A percentile compares a stretch with the other conserved stretches of the same genome.
Conservation (phyloP, 2,113 vertebrate species). For the Entomyzon cyanotis region DNA sequence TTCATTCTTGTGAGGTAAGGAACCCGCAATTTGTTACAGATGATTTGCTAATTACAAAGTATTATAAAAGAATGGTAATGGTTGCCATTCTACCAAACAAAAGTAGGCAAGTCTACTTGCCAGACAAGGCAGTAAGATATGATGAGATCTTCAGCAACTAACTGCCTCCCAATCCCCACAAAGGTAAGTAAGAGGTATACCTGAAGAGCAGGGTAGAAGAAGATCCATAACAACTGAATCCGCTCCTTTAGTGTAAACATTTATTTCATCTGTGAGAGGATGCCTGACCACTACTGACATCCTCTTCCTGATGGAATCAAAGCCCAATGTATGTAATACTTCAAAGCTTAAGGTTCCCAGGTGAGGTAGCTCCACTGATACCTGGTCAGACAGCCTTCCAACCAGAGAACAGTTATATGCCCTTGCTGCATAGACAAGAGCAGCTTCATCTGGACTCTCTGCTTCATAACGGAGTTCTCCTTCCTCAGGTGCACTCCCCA, state of each 20-base stretch:
- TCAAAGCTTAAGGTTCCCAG: constrained; percentile 91
- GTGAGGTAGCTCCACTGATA: constrained; percentile 91
- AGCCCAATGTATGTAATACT: constrained; percentile 92
- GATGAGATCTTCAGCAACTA: neutral
- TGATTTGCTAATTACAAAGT: neutral
- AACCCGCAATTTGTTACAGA: neutral
- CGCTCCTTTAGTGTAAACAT: constrained; percentile 95
- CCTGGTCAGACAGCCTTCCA: constrained; percentile 89
- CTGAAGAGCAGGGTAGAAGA: constrained; percentile 82
- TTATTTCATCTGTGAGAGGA: constrained; percentile 92
- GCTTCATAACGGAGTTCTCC: constrained; percentile 91
- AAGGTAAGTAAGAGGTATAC: constrained; percentile 48
- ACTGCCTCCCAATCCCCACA: neutral
- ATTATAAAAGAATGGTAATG: neutral
- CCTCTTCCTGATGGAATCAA: constrained; percentile 91
- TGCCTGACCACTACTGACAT: constrained; percentile 97
- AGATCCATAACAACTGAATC: constrained; percentile 95
- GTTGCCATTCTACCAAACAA: neutral
- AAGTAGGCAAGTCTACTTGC: neutral
- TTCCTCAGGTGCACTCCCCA: constrained; percentile 48
- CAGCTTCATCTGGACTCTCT: constrained; percentile 93
- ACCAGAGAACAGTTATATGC: constrained; percentile 92
- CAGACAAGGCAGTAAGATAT: neutral
- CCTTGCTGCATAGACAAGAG: constrained; percentile 91
- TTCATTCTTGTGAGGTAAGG: neutral